A percentile compares a stretch with the other conserved stretches of the same genome.
phyloP scores from a whole-genome alignment of 1,140 invertebrate species.

The Scaptomyza hsui region DNA sequence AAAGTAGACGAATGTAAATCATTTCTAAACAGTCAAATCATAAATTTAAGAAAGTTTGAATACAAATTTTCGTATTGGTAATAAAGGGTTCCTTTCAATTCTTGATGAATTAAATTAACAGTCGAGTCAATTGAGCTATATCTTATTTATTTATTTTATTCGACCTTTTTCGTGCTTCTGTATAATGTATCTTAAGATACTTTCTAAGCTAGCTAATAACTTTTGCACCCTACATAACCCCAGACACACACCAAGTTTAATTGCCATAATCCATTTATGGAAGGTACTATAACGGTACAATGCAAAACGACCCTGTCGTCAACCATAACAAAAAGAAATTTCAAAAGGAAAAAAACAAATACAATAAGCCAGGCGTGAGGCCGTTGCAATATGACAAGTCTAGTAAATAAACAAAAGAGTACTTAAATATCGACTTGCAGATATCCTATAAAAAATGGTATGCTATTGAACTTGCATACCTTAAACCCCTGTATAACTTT shows the following conservation, averaged over 20 bases:
- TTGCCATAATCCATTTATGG: conserved; percentile 79
- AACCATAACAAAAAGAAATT: conserved; percentile 9
- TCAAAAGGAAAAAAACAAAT: conserved; percentile 48
- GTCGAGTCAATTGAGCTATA: neutral
- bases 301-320: conserved; percentile 28
- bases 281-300: conserved; percentile 50
- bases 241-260: conserved; percentile 52
- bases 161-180: neutral
- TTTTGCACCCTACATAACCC: conserved; percentile 11
- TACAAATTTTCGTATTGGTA: too few species aligned
- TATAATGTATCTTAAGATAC: conserved; percentile 1
- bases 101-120: neutral
- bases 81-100: neutral
- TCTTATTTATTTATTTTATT: neutral
- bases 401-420: conserved; percentile 60
- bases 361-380: conserved; percentile 61
- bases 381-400: conserved; percentile 73
- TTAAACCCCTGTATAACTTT: too few species aligned
- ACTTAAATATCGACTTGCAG: neutral
- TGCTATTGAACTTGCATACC: too few species aligned
- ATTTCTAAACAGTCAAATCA: neutral
- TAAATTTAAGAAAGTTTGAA: neutral
- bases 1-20: conserved; percentile 9
- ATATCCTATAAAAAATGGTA: neutral
- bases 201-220: conserved; percentile 8